Conservation (phyloP, 2,113 vertebrate species). For the Anser brachyrhynchus region DNA sequence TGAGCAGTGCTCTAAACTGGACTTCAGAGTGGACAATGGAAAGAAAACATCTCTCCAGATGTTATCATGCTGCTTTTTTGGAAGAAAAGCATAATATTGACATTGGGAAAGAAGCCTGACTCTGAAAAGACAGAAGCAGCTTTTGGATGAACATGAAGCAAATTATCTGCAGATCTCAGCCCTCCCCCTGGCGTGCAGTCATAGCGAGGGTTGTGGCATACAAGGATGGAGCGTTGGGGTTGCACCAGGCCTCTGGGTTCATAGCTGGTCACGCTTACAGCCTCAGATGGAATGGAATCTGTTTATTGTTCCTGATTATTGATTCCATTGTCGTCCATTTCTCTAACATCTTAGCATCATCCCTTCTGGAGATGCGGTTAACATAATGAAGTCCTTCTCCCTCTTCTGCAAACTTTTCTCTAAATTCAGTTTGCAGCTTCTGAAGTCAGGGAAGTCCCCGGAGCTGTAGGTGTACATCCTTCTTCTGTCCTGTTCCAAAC, state of each 20-base stretch:
- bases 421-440: background rate
- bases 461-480: background rate
- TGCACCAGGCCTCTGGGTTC: background rate
- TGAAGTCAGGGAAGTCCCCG: background rate
- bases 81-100: rapidly evolving
- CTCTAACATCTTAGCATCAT: background rate
- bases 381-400: background rate
- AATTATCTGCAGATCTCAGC: too few species aligned
- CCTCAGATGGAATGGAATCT: background rate
- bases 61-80: background rate
- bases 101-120: background rate
- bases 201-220: background rate
- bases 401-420: background rate
- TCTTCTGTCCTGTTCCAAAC: background rate
- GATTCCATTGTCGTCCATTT: background rate
- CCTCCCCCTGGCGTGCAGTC: rapidly evolving
- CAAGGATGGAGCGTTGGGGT: background rate
- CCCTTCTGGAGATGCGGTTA: background rate
- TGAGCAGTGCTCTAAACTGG: background rate
- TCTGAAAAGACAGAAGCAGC: background rate
- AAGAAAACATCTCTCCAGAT: background rate
- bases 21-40: background rate
- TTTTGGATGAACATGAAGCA: background rate
- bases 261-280: background rate
- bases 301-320: background rate